These are phyloP conservation scores for Geodia barretti DNA, from an alignment of 37 sponge, comb jelly and placozoan species.

Conservation along the genomic window DNA sequence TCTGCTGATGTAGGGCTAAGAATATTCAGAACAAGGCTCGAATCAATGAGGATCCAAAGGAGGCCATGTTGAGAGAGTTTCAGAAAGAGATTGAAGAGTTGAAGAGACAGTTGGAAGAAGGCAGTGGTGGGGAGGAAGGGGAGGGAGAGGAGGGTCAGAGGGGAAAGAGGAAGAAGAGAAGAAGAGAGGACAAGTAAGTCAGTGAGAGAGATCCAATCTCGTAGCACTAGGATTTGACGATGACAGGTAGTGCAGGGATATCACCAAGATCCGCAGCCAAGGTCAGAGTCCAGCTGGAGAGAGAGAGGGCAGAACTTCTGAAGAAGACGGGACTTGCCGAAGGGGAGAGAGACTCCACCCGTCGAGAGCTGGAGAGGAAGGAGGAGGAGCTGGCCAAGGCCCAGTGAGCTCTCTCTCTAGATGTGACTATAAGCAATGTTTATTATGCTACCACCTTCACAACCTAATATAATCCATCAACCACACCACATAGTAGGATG, in stretches of 20 bases:
- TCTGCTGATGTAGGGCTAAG: conserved; percentile 75
- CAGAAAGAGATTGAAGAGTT: conserved; percentile 95
- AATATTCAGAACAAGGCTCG: conserved; percentile 94
- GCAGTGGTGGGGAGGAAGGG: conserved; percentile 52
- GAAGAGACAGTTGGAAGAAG: conserved; percentile 77
- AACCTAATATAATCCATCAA: background rate
- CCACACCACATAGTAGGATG: too few species aligned
- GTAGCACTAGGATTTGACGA: too few species aligned
- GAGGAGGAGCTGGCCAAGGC: conserved; percentile 83
- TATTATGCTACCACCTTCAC: background rate
- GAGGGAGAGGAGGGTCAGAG: conserved; percentile 38
- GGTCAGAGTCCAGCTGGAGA: conserved; percentile 65
- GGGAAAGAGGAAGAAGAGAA: conserved; percentile 14
- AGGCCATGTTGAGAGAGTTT: conserved; percentile 97
- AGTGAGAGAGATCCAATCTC: too few species aligned
- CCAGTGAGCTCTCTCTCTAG: conserved; percentile 43
- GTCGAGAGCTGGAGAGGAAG: conserved; percentile 69
- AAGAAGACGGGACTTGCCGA: conserved; percentile 81
- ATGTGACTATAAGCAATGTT: background rate
- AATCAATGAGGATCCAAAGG: conserved; percentile 99
- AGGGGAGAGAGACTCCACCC: conserved; percentile 72
- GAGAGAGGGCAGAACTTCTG: conserved; percentile 67
- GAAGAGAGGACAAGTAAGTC: too few species aligned
- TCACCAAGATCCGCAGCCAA: conserved; percentile 52
- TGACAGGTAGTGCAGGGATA: conserved; percentile 33